Conservation (phyloP, 2,797 vertebrate genomes). For the Clarias fuscus region DNA sequence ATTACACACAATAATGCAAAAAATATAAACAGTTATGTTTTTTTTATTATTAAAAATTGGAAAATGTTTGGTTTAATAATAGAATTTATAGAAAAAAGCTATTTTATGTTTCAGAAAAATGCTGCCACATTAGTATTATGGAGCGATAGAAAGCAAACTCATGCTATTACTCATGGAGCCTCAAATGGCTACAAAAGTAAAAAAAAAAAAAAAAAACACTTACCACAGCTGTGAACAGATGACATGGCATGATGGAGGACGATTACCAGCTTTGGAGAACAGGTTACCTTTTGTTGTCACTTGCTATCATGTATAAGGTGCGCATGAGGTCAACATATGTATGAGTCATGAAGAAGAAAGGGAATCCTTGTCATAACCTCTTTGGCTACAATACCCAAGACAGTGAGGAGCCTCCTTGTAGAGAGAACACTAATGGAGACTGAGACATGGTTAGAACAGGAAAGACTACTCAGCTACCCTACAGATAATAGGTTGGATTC, state of each 20-base stretch:
- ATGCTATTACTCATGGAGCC: neutral
- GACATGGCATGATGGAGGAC: neutral
- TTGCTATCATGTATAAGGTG: neutral
- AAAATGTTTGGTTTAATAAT: neutral
- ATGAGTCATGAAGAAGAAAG: neutral
- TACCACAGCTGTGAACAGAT: neutral
- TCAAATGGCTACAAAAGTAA: neutral
- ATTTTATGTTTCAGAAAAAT: neutral
- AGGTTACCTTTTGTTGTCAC: neutral
- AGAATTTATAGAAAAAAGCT: neutral
- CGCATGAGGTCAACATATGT: neutral
- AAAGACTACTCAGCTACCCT: slow-evolving; percentile 84
- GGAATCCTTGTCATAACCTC: slow-evolving; percentile 26
- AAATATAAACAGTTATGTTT: too few relatives aligned
- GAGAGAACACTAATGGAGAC: slow-evolving; percentile 98
- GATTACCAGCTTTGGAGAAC: neutral
- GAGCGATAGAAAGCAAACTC: neutral
- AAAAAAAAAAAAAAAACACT: neutral
- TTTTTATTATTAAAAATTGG: too few relatives aligned
- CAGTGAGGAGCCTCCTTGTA: slow-evolving; percentile 84
- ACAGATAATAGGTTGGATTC: slow-evolving; percentile 74
- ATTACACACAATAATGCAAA: neutral
- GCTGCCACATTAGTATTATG: neutral
- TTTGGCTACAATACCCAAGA: slow-evolving; percentile 41
- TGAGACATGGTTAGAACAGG: slow-evolving; percentile 88